Conservation (phyloP, 2,113 vertebrate species). For the Riparia riparia region DNA sequence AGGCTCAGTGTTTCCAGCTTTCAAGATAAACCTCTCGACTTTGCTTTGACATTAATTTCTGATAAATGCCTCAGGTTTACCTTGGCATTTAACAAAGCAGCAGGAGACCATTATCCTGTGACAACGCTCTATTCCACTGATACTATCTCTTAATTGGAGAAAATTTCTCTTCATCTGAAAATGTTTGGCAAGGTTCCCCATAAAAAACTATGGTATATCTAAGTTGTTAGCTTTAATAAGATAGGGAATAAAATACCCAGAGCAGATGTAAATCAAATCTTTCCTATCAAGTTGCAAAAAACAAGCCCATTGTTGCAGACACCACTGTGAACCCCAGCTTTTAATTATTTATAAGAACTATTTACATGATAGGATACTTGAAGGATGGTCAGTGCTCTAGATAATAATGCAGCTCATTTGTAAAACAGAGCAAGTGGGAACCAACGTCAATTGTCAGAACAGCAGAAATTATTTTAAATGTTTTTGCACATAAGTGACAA, state of each 20-base stretch:
- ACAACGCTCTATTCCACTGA: constrained; percentile 71
- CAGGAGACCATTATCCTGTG: constrained; percentile 72
- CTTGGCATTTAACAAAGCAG: constrained; percentile 75
- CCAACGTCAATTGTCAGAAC: background rate
- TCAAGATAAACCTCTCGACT: constrained; percentile 69
- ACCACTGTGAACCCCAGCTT: constrained; percentile 60
- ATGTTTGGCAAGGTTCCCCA: constrained; percentile 69
- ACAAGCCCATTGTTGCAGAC: constrained; percentile 65
- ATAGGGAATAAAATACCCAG: constrained; percentile 77
- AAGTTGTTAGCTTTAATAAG: constrained; percentile 75
- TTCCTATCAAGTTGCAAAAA: constrained; percentile 69
- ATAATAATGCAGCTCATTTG: constrained; percentile 21
- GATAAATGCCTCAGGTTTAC: constrained; percentile 74
- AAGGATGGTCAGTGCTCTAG: constrained; percentile 28
- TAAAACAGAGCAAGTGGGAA: constrained; percentile 4
- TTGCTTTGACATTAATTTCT: constrained; percentile 77
- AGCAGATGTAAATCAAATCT: constrained; percentile 76
- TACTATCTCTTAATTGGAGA: constrained; percentile 76
- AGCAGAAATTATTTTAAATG: constrained; percentile 48
- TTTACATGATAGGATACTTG: constrained; percentile 27
- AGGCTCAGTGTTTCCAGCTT: constrained; percentile 14
- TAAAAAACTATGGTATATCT: constrained; percentile 60
- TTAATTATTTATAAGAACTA: constrained; percentile 72
- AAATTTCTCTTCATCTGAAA: constrained; percentile 74
- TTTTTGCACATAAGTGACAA: background rate